phyloP scores from a whole-genome alignment of 1,140 invertebrate species.

The Ylistrum balloti region DNA sequence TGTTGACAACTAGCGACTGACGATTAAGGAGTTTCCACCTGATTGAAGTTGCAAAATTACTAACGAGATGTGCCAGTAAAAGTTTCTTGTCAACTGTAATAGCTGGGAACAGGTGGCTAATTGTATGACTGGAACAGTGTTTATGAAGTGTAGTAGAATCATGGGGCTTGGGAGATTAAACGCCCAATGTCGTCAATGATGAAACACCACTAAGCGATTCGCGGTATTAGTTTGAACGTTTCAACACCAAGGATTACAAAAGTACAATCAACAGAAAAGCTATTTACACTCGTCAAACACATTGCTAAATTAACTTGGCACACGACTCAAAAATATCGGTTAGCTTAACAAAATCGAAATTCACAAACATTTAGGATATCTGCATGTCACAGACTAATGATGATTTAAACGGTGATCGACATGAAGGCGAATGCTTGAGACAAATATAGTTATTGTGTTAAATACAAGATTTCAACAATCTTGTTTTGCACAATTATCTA shows the following conservation, averaged over 20 bases:
- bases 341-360: neutral
- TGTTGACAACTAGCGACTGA: too few relatives aligned
- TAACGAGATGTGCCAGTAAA: too few relatives aligned
- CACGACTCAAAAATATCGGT: neutral
- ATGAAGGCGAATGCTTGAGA: too few relatives aligned
- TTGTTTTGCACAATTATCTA: too few relatives aligned
- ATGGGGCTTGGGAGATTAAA: neutral
- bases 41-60: too few relatives aligned
- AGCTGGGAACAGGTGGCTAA: neutral
- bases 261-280: neutral
- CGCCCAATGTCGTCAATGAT: neutral
- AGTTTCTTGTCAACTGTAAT: neutral
- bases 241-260: neutral
- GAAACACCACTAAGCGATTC: conserved; percentile 14
- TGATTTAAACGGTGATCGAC: too few relatives aligned
- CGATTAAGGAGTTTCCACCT: too few relatives aligned
- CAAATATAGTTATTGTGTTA: too few relatives aligned
- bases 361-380: too few relatives aligned
- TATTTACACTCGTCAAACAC: neutral
- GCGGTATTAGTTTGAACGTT: conserved; percentile 16
- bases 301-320: neutral
- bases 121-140: neutral
- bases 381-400: too few relatives aligned
- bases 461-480: too few relatives aligned
- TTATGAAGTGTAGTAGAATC: neutral